These are phyloP conservation scores for Drosophila ficusphila DNA, from an alignment of 1,140 invertebrate genomes.

Conservation along the genomic window DNA sequence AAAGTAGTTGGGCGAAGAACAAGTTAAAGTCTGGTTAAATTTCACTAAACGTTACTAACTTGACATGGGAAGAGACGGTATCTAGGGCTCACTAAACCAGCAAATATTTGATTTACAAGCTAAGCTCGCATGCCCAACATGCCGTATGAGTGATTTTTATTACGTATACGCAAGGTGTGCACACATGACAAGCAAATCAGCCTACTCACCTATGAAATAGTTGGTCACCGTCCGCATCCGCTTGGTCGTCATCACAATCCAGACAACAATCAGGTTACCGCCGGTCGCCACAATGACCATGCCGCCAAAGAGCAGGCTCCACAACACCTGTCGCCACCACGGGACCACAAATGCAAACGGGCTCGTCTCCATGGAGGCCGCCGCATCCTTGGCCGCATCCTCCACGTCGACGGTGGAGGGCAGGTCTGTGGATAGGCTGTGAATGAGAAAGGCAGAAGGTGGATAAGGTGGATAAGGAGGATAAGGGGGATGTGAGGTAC, in stretches of 20 bases:
- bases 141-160: constrained; percentile 54
- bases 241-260: constrained; percentile 96
- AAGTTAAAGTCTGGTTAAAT: too few relatives aligned
- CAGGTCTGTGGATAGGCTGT: constrained; percentile 41
- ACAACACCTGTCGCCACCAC: constrained; percentile 93
- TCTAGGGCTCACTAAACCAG: not conserved
- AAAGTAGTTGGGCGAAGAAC: too few relatives aligned
- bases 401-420: constrained; percentile 6
- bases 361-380: constrained; percentile 30
- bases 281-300: constrained; percentile 97
- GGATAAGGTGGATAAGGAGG: too few relatives aligned
- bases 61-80: too few relatives aligned
- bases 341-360: constrained; percentile 89
- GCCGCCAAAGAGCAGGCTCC: constrained; percentile 92
- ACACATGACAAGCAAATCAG: not conserved
- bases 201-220: constrained; percentile 92
- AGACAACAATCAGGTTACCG: constrained; percentile 97
- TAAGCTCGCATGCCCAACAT: not conserved
- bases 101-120: constrained; percentile 1
- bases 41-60: too few relatives aligned
- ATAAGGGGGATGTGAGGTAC: constrained; percentile 17
- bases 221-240: constrained; percentile 98
- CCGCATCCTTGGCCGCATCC: constrained; percentile 39
- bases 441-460: too few relatives aligned
- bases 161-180: constrained; percentile 34